phyloP scores from a whole-genome alignment of 2,888 invertebrate genomes.

The Chironomus tentans region DNA sequence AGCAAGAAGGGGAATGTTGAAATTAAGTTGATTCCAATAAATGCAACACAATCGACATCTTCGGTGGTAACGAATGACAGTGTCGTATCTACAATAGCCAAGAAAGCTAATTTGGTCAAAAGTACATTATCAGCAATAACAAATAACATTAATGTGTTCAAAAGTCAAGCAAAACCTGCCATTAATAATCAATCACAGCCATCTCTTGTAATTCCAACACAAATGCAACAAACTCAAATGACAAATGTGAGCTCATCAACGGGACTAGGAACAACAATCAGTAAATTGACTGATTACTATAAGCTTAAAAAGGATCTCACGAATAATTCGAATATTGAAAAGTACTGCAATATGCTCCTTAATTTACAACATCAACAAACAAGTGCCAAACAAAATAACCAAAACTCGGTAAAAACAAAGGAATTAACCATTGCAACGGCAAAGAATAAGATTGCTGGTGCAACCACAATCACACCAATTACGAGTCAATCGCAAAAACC shows the following conservation, averaged over 20 bases:
- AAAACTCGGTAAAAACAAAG: not conserved
- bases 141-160: constrained; percentile 38
- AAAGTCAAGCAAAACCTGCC: constrained; percentile 44
- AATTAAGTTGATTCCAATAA: constrained; percentile 13
- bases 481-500: not conserved
- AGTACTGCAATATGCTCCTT: constrained; percentile 20
- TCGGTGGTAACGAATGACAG: not conserved
- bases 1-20: constrained; percentile 18
- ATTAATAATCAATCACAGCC: constrained; percentile 1
- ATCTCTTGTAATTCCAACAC: not conserved
- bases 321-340: not conserved
- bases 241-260: not conserved
- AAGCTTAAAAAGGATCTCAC: constrained; percentile 25
- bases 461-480: constrained; percentile 17
- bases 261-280: not conserved
- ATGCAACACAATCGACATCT: not conserved
- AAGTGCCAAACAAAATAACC: not conserved
- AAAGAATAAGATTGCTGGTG: not conserved
- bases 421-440: not conserved
- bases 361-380: constrained; percentile 8
- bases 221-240: constrained; percentile 3
- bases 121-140: constrained; percentile 30
- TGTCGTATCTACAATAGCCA: not conserved
- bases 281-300: constrained; percentile 24
- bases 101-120: constrained; percentile 13